Conservation (phyloP, 2,888 invertebrate genomes). For the Aromia moschata region DNA sequence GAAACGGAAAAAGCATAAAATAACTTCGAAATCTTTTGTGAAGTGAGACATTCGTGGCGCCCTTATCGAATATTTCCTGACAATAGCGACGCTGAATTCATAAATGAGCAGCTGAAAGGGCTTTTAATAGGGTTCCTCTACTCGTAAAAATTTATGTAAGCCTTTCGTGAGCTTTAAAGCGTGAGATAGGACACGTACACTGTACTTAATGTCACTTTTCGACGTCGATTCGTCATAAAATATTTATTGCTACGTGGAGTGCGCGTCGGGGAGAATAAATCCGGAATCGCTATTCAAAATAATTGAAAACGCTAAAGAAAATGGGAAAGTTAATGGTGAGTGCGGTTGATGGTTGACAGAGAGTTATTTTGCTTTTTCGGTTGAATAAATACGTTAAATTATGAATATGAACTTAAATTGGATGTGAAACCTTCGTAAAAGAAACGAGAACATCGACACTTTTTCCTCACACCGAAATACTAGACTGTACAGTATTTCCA, state of each 20-base stretch:
- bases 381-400: no score
- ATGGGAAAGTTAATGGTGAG: neutral
- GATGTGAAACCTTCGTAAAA: no score
- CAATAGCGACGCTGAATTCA: constrained; percentile 30
- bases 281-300: neutral
- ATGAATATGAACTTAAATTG: no score
- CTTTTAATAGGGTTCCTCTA: constrained; percentile 37
- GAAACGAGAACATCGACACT: no score
- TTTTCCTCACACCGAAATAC: no score
- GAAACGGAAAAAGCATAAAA: no score
- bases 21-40: neutral
- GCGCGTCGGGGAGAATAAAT: neutral
- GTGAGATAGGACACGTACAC: constrained; percentile 29
- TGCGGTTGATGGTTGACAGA: neutral
- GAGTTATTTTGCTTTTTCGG: neutral
- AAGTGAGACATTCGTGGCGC: constrained; percentile 17
- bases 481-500: no score
- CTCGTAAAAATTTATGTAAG: constrained; percentile 37
- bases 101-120: constrained; percentile 37
- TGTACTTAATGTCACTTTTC: constrained; percentile 28
- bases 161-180: constrained; percentile 21
- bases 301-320: constrained; percentile 1
- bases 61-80: constrained; percentile 20
- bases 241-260: constrained; percentile 17
- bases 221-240: constrained; percentile 23